These are phyloP conservation scores for Acrobasis consociella DNA, from an alignment of 2,888 invertebrate genomes.

Conservation along the genomic window DNA sequence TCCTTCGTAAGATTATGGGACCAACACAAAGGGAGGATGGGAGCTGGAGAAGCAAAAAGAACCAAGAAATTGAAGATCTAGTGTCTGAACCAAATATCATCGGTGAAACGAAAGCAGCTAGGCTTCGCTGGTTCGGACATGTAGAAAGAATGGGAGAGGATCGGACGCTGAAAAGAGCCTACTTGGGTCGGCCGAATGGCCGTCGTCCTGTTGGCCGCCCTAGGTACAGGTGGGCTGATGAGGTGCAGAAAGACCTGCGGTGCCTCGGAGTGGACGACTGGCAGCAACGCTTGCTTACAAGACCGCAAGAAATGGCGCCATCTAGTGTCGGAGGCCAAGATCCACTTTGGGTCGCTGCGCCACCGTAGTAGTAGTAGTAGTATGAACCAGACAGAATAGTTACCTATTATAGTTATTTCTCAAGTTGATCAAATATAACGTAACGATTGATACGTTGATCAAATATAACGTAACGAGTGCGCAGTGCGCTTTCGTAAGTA, in stretches of 20 bases:
- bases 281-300: neutral
- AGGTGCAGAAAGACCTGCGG: neutral
- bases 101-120: neutral
- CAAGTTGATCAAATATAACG: no score
- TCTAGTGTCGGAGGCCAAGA: slow-evolving; percentile 1
- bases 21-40: neutral
- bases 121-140: neutral
- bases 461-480: no score
- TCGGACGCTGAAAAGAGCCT: neutral
- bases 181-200: neutral
- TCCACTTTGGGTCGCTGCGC: neutral
- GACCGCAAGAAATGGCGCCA: neutral
- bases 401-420: no score
- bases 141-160: neutral
- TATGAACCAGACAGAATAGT: no score
- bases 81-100: neutral
- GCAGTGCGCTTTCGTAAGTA: no score
- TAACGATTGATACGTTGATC: no score
- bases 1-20: neutral
- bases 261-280: neutral
- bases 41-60: neutral
- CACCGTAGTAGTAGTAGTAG: neutral
- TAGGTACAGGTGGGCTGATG: neutral
- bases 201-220: neutral
- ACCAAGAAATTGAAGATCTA: neutral